Evolutionary conservation across 2,797 vertebrate genomes (phyloP), one percentile per base, ranked within the genome.

Genomic region (Acanthurus tractus): DNA sequence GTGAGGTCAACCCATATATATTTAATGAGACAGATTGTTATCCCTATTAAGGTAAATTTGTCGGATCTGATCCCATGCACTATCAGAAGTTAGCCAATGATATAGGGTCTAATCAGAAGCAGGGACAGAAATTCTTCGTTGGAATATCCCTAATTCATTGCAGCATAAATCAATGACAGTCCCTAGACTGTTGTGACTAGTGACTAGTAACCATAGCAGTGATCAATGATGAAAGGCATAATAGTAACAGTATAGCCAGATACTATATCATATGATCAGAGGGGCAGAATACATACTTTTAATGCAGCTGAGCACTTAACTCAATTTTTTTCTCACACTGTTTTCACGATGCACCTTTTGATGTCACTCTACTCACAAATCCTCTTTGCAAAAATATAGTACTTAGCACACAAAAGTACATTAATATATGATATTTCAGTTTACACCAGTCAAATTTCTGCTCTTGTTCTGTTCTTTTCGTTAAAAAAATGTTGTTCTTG

Each of bases 181-280:
- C 40, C 44, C 3, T 22, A 7, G 14, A 53, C 11, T 76, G 65
- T 66, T 78, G 50, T 70, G 70, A 78, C 71, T 4, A 3, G 44
- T 54, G 55, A 63, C 5, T 20, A 11, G 40, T 29, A 74, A 84
- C 63, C 54, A 59, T 13, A 66, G 15, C 6, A 29, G 25, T 45
- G 49, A 62, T 74, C 50, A 59, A 76, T 81, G 12, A 75, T 29
- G 12, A 6, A 14, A n/a, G 62, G 62, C 65, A 40, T 36, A 62
- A 18, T 10, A 22, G n/a, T 13, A 22, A 66, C 38, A 69, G 10
- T 29, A 20, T 49, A 5, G 0, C 17, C 18, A 57, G 17, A 66
- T 49, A 56, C 46, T 23, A 20, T 70, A 34, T 49, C 44, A 46
- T 46, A 17, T 8, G 10, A 45, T 13, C 20, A 64, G 14, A n/a